A percentile compares a stretch with the other conserved stretches of the same genome.
Conservation (phyloP, 2,113 vertebrate species). For the Triplophysa dalaica region DNA sequence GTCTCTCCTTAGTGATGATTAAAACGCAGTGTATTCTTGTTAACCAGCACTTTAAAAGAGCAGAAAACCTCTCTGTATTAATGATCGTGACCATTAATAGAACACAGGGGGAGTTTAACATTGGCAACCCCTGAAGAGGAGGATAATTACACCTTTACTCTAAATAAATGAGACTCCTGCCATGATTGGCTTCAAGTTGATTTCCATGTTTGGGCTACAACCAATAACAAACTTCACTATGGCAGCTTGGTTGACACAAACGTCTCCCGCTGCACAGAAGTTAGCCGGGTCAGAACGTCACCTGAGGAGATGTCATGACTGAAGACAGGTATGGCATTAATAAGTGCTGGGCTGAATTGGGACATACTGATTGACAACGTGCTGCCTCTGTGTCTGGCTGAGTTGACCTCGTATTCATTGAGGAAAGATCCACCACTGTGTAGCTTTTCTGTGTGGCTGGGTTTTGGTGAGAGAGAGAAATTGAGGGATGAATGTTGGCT, state of each 20-base stretch:
- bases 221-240: background rate
- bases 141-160: slow-evolving; percentile 5
- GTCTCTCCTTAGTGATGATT: slow-evolving; percentile 16
- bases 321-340: slow-evolving; percentile 28
- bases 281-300: background rate
- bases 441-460: slow-evolving; percentile 15
- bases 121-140: background rate
- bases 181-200: background rate
- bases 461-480: background rate
- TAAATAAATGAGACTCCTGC: background rate
- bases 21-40: slow-evolving; percentile 12
- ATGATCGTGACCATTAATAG: slow-evolving; percentile 4
- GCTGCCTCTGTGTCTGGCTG: slow-evolving; percentile 16
- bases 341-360: slow-evolving; percentile 1
- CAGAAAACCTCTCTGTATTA: background rate
- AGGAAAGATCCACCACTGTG: slow-evolving; percentile 9
- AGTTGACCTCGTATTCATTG: slow-evolving; percentile 5
- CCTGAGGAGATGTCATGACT: slow-evolving; percentile 4
- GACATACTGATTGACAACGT: slow-evolving; percentile 9
- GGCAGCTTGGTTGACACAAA: background rate
- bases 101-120: background rate
- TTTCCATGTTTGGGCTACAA: background rate
- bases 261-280: background rate
- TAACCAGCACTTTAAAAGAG: slow-evolving; percentile 7
- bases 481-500: slow-evolving; percentile 7